Evolutionary conservation across 1,140 invertebrate genomes (phyloP), one percentile per base, ranked within the genome.

Genomic region (Drosophila ironensis): DNA sequence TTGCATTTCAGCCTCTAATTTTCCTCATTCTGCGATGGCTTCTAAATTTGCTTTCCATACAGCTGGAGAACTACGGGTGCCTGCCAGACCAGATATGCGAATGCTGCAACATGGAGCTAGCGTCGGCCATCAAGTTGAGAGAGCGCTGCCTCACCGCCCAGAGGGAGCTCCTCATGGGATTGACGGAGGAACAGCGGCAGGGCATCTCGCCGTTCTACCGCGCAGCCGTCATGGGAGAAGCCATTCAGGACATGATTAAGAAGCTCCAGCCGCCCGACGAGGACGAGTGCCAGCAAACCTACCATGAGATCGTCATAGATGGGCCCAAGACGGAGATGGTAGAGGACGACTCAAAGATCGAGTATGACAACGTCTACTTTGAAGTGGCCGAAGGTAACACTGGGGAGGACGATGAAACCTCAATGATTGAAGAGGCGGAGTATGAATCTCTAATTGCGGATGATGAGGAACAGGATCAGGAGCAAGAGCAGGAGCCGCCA

Each of bases 51-150:
- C 0, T 42, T 30, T 20, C 16, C 22, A 11, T 28, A 0, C 11
- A 86, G 80, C 22, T 86, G 25, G 75, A 87, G 11, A 64, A 57
- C 27, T 71, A 56, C 7, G 17, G 25, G 3, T 66, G 66, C 28
- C 4, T 86, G 5, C 80, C 80, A 1, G 80, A 86, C 25, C 61
- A 72, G 22, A 87, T 86, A 9, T 86, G 80, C 33, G 81, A 87
- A 16, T 86, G 80, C 50, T 86, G 80, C 40, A 67, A 67, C 12
- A 68, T 68, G 5, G 80, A 86, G 12, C 17, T 86, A 19, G 52
- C 67, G 1, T 47, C 42, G 2, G 80, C 80, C 0, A 37, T 76
- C 0, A 53, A 73, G 19, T 45, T 86, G 9, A 63, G 81, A 1
- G 75, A 87, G 11, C 66, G 80, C 7, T 84, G 80, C 52, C 71